Percentiles rank a stretch among this genome's conserved stretches.
phyloP scores from a whole-genome alignment of 2,113 vertebrate genomes.

The Carlito syrichta region DNA sequence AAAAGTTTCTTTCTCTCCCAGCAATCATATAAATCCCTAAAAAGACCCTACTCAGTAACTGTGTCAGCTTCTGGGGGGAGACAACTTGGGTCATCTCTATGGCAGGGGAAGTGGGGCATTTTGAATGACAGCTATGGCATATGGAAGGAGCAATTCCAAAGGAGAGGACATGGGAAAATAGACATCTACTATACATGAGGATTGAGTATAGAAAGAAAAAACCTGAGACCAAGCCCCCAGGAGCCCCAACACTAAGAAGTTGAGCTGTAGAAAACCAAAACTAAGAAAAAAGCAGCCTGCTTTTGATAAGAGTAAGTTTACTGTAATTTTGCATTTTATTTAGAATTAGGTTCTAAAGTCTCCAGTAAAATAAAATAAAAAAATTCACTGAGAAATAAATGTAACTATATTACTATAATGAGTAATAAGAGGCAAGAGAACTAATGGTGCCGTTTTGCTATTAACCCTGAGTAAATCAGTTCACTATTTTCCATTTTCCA shows the following conservation, averaged over 20 bases:
- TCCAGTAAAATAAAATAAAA: background rate
- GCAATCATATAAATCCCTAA: background rate
- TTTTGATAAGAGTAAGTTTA: background rate
- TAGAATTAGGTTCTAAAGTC: background rate
- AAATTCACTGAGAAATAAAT: background rate
- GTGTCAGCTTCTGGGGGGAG: background rate
- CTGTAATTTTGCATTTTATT: background rate
- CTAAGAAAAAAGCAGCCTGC: background rate
- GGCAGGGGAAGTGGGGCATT: background rate
- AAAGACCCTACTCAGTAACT: background rate
- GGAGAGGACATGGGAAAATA: background rate
- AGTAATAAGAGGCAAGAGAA: background rate
- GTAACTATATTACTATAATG: background rate
- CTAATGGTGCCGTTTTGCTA: background rate
- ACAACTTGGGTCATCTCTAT: too few relatives aligned
- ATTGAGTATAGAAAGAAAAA: background rate
- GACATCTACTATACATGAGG: background rate
- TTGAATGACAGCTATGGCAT: background rate
- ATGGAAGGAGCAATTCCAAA: background rate
- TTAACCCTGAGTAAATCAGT: background rate
- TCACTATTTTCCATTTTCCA: background rate
- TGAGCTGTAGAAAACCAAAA: background rate
- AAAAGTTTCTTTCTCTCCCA: background rate
- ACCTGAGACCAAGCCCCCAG: background rate
- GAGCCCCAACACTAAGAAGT: background rate